These are phyloP conservation scores for Pseudococcus jackbeardsleyi DNA, from an alignment of 2,888 invertebrate genomes.

Conservation along the genomic window DNA sequence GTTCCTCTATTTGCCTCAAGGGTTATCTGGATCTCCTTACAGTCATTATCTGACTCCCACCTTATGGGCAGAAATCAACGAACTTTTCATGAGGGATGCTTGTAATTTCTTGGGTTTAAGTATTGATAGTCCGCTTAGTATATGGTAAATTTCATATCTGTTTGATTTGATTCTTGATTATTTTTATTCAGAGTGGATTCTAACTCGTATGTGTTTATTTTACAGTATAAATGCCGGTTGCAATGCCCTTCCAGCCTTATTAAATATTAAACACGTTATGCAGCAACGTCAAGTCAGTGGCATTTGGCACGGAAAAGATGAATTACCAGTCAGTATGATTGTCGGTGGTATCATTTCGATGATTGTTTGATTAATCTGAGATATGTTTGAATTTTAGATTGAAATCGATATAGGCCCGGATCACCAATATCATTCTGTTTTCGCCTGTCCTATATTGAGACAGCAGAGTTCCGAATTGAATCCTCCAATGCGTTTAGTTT, in stretches of 20 bases:
- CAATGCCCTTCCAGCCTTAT: constrained; percentile 91
- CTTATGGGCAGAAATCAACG: constrained; percentile 87
- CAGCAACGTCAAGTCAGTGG: constrained; percentile 89
- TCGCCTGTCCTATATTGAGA: constrained; percentile 97
- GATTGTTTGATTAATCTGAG: neutral
- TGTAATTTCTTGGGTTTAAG: constrained; percentile 91
- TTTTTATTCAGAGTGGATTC: neutral
- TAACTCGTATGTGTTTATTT: constrained; percentile 57
- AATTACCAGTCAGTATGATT: constrained; percentile 83
- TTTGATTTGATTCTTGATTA: neutral
- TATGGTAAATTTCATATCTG: constrained; percentile 74
- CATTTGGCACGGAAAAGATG: constrained; percentile 95
- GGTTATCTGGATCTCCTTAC: constrained; percentile 85
- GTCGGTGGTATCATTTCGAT: neutral
- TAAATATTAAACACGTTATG: constrained; percentile 95
- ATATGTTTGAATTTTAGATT: constrained; percentile 76
- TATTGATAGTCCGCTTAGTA: constrained; percentile 89
- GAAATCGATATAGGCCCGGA: constrained; percentile 94
- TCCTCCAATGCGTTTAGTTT: constrained; percentile 96
- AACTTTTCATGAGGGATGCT: constrained; percentile 92
- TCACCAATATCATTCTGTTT: constrained; percentile 95
- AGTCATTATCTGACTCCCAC: constrained; percentile 80
- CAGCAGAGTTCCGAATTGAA: constrained; percentile 96
- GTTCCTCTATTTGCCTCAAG: constrained; percentile 82
- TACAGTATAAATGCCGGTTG: constrained; percentile 90